A percentile compares a stretch with the other conserved stretches of the same genome.
Evolutionary conservation across 2,113 vertebrate species (phyloP).

Genomic region (Thalassoma bifasciatum): DNA sequence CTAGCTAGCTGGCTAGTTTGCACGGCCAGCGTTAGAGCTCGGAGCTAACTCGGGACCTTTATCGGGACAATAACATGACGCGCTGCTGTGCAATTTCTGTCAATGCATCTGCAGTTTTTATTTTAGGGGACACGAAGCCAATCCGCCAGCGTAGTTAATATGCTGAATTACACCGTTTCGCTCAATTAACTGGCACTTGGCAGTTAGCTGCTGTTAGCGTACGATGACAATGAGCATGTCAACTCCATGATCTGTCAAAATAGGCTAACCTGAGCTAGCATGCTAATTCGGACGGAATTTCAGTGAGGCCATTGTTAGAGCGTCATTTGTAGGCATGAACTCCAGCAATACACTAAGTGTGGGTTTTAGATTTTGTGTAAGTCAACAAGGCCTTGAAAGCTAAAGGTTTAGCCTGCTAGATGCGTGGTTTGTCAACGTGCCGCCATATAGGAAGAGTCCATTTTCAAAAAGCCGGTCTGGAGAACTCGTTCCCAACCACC

Average conservation of each 20-base stretch:
- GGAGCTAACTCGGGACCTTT: slow-evolving; percentile 32
- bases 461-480: slow-evolving; percentile 88
- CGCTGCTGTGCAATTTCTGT: background rate
- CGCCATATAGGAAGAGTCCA: slow-evolving; percentile 86
- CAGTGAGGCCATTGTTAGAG: slow-evolving; percentile 74
- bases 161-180: background rate
- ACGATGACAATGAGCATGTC: slow-evolving; percentile 80
- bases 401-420: slow-evolving; percentile 50
- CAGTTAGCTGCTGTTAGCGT: slow-evolving; percentile 62
- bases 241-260: slow-evolving; percentile 79
- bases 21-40: slow-evolving; percentile 53
- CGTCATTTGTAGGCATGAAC: slow-evolving; percentile 39
- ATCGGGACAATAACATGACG: slow-evolving; percentile 68
- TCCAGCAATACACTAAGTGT: background rate
- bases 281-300: slow-evolving; percentile 72
- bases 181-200: slow-evolving; percentile 14
- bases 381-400: slow-evolving; percentile 41
- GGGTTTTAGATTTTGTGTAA: background rate
- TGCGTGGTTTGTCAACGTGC: slow-evolving; percentile 81
- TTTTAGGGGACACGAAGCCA: background rate
- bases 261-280: slow-evolving; percentile 71
- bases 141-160: background rate
- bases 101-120: background rate
- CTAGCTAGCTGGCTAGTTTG: slow-evolving; percentile 64
- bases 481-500: slow-evolving; percentile 79